Evolutionary conservation across 37 sponge, comb jelly and placozoan species (phyloP), one percentile per base, ranked within the genome.

Genomic region (Geodia barretti): DNA sequence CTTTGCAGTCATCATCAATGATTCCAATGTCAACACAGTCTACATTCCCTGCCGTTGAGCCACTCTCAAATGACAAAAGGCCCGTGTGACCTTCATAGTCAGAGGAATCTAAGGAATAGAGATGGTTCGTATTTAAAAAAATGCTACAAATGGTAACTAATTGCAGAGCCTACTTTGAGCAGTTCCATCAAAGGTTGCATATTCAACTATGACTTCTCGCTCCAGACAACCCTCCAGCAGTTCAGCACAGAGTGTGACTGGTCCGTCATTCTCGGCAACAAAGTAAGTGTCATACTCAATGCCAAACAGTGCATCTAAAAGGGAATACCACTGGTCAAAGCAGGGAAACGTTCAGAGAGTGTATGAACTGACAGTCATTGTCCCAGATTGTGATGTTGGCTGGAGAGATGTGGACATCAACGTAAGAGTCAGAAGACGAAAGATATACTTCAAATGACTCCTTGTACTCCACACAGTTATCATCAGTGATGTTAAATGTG

Each of bases 201-300:
- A 68, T 1, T 3, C 34, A 32, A 68, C 34, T 3, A 8, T 1
- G 31, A 68, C 32, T 2, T 68, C 68, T 31, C 68, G 68, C 31
- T 68, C 68, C 68, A 68, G 33, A 28, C 68, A 33, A 1, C 68
- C 68, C 20, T 68, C 34, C 1, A 32, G 20, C 1, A 68, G 25
- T 68, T 33, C 68, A 68, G 34, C 68, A 29, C 34, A 33, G 33
- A 68, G 33, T 68, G 68, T 28, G 34, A 68, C 68, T 32, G 68
- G 1, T 1, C 5, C 68, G 3, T 4, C 34, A 28, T 32, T 21
- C 34, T 68, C 68, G 31, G 3, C 34, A 2, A 68, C 68, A 68
- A 1, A 33, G 68, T 33, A 68, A 32, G 25, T 28, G 3, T 7
- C 1, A 1, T 68, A 32, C 33, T 68, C 32, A 28, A 68, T 30